phyloP scores from a whole-genome alignment of 2,113 vertebrate species.

The Podiceps cristatus region DNA sequence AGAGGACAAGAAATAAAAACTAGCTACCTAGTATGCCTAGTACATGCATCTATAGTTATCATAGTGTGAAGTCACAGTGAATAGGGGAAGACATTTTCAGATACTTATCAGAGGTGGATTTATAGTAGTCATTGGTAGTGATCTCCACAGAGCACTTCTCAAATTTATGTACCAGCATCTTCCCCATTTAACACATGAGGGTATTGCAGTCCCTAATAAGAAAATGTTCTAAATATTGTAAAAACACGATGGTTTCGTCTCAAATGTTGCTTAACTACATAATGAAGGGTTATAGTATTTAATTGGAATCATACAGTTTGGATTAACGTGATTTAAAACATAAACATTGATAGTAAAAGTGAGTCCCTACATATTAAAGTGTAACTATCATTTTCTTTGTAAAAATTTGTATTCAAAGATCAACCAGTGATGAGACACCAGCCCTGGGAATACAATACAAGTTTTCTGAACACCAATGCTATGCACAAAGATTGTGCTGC shows the following conservation, averaged over 20 bases:
- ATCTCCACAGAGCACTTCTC: background rate
- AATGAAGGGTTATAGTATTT: background rate
- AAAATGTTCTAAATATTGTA: background rate
- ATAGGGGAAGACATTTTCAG: background rate
- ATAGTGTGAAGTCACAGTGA: background rate
- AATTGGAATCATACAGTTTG: background rate
- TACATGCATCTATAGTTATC: background rate
- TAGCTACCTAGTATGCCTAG: background rate
- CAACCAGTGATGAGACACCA: background rate
- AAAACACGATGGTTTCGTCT: background rate
- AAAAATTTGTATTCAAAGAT: conserved; percentile 2
- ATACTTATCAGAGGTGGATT: background rate
- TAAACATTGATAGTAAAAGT: background rate
- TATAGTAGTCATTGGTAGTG: background rate
- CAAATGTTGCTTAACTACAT: background rate
- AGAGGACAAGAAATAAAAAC: background rate
- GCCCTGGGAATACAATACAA: background rate
- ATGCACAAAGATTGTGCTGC: background rate
- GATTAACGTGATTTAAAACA: background rate
- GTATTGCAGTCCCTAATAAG: background rate
- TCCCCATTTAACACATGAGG: background rate
- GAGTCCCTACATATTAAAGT: background rate
- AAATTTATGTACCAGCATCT: background rate
- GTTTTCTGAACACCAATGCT: background rate
- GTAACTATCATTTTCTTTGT: background rate